Evolutionary conservation across 2,797 vertebrate species (phyloP).

Genomic region (Glyptemys insculpta): DNA sequence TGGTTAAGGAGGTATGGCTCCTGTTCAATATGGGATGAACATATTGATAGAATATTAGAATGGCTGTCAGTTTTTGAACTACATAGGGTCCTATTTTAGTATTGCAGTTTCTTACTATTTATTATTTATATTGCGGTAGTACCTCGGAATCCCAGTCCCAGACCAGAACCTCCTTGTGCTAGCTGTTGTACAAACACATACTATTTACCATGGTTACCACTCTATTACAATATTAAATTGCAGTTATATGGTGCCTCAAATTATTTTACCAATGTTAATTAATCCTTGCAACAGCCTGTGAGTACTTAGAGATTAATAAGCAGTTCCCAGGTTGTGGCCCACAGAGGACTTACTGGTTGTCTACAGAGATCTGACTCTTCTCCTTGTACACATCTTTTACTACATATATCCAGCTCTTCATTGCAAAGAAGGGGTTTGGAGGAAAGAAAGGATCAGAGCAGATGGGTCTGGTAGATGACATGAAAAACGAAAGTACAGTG

Average conservation of each 20-base stretch:
- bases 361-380: background rate
- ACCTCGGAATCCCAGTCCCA: background rate
- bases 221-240: background rate
- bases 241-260: background rate
- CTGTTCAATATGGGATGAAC: rapidly evolving
- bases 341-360: background rate
- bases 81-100: background rate
- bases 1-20: background rate
- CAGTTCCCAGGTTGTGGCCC: background rate
- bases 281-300: background rate
- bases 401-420: background rate
- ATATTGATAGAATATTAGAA: rapidly evolving
- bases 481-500: background rate
- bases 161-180: background rate
- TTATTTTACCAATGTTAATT: background rate
- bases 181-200: background rate
- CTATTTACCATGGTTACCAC: background rate
- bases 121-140: background rate
- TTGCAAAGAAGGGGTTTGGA: background rate
- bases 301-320: background rate
- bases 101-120: background rate
- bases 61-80: background rate
- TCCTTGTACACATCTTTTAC: background rate
- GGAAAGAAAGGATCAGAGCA: background rate
- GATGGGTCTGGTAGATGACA: background rate